Base-by-base conservation (phyloP, 2,797 vertebrate species). In the Microctenopoma stevenorrisi region DNA sequence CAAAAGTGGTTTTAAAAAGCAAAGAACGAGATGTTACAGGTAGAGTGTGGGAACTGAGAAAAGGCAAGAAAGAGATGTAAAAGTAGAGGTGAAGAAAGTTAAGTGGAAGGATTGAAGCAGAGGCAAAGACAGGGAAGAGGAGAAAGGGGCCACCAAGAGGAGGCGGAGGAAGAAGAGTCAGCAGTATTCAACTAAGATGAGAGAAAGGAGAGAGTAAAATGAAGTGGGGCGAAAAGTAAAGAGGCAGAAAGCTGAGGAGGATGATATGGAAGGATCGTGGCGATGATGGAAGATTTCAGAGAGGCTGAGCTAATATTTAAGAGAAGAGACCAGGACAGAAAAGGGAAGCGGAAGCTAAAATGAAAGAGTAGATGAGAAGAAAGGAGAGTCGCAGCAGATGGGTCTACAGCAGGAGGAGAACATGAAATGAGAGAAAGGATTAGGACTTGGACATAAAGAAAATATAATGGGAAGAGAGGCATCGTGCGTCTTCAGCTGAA, bases 401-500 rank as follows among this genome's bases (percentile, higher is more conserved):
- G 51, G 51, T 64, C 18, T 33, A 64, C 22, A 75, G 22, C n/a
- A 75, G 22, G 43, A 54, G 30, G 28, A 37, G 40, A 37, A 60
- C 0, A 2, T 63, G 40, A 37, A 52, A 59, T n/a, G n/a, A 56
- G 8, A 26, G 22, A 33, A 28, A 28, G 37, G 13, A 46, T 3
- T 18, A 37, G 51, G 22, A 51, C 14, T 56, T 49, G 11, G 10
- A 62, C n/a, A 40, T 38, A 38, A 66, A 18, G 5, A 50, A 16
- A 37, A 44, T 4, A 58, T 30, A 30, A 50, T 5, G n/a, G 42
- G 5, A n/a, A 48, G 22, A 7, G 14, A 14, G 16, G 33, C 43
- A 35, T 26, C 4, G 35, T 14, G 52, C 7, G 22, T 10, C 11
- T 35, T 30, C 4, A 59, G 43, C 59, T 75, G 47, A 51, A 37